phyloP scores from a whole-genome alignment of 2,888 invertebrate species.

The Euzophera pinguis region DNA sequence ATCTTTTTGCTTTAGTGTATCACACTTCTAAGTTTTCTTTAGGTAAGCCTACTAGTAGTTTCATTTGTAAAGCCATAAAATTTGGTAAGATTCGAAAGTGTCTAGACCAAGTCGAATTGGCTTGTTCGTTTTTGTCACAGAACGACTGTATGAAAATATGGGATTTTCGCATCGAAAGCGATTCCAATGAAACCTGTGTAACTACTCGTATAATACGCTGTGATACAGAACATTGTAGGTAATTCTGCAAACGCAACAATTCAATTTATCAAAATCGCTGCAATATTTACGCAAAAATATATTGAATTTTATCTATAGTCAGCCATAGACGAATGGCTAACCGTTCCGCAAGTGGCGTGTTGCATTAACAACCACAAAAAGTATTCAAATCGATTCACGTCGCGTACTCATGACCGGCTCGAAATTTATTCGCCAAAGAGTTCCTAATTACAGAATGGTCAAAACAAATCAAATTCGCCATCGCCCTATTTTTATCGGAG shows the following conservation, averaged over 20 bases:
- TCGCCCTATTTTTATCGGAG: neutral
- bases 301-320: neutral
- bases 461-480: neutral
- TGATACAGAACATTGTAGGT: too few species aligned
- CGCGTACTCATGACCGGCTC: slow-evolving; percentile 22
- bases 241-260: neutral
- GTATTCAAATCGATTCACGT: slow-evolving; percentile 30
- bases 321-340: slow-evolving; percentile 1
- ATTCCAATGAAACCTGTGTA: too few species aligned
- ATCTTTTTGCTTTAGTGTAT: too few species aligned
- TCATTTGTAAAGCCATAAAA: too few species aligned
- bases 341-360: slow-evolving; percentile 14
- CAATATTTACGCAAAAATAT: neutral
- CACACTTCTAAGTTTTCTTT: too few species aligned
- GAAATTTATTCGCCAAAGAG: slow-evolving; percentile 17
- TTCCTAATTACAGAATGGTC: slow-evolving; percentile 2
- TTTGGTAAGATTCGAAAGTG: too few species aligned
- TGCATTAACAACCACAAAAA: slow-evolving; percentile 26
- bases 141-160: too few species aligned
- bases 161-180: too few species aligned
- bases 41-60: too few species aligned
- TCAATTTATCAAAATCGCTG: neutral
- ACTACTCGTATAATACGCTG: too few species aligned
- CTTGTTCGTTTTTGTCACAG: too few species aligned
- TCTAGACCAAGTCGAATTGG: too few species aligned